Base-by-base conservation (phyloP, 2,113 vertebrate species). In the Microtus montanus region DNA sequence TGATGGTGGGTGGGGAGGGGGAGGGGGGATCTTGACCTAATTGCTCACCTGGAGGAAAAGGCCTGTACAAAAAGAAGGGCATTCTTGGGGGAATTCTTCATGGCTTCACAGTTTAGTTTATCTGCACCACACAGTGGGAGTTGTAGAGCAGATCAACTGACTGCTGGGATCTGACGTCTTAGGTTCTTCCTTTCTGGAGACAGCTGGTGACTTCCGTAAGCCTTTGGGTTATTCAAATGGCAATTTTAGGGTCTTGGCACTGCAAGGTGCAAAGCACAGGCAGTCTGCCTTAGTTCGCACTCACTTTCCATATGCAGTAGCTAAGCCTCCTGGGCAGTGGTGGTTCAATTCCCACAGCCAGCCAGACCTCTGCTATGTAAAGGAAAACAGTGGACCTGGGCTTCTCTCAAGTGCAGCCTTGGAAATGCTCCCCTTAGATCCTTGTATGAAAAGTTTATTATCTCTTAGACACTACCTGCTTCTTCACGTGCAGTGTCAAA, bases 61-160 rank as follows among this genome's bases (percentile, higher is more conserved):
- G 17, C 77, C n/a, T 15, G 2, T 52, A 64, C 90, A 95, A 38
- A 83, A 79, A 73, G 15, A 15, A 68, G 24, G 35, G 44, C 15
- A 33, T 96, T 66, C 70, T 90, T 63, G 66, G 17, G 58, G 38
- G 9, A 86, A 86, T 88, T 80, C 87, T 85, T 19, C 68, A 58
- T 86, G 24, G n/a, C 49, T 38, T 80, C 86, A 63, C 4, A 70
- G n/a, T 80, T 92, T 95, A 66, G 54, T 54, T 92, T 95, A 66
- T 58, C 28, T 26, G 4, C 0, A 54, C 1, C 30, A 63, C 24
- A 86, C 3, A 95, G 87, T 22, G 66, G 0, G 41, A 75, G 8
- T 38, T 35, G 68, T 14, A 78, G 41, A 49, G 84, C 88, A 87
- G 35, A n/a, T 66, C 38, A 54, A 9, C 14, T 75, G 4, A 24